phyloP scores from a whole-genome alignment of 1,140 invertebrate genomes.

The Microplitis mediator region DNA sequence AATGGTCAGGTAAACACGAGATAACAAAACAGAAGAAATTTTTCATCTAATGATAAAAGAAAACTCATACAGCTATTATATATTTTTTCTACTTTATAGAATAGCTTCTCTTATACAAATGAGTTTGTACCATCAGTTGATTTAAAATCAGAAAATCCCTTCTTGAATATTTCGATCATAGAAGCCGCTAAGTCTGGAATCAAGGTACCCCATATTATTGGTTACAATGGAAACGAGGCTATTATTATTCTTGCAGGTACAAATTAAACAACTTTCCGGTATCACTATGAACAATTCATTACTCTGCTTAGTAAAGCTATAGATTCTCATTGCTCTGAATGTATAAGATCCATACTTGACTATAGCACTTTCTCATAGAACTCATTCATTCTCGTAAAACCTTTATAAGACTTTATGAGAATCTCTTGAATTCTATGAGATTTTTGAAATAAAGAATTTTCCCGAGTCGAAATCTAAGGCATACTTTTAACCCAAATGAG shows the following conservation, averaged over 20 bases:
- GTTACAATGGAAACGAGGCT: constrained; percentile 67
- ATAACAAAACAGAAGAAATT: background rate
- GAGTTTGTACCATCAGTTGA: constrained; percentile 47
- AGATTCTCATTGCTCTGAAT: background rate
- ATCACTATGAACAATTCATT: no score
- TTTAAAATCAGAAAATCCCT: constrained; percentile 46
- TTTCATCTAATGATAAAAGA: background rate
- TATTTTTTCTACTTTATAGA: constrained; percentile 27
- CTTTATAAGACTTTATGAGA: no score
- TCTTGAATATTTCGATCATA: constrained; percentile 52
- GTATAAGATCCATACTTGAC: background rate
- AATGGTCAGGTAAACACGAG: background rate
- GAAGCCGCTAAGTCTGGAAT: constrained; percentile 53
- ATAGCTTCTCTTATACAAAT: constrained; percentile 26
- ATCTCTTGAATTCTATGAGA: no score
- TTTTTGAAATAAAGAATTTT: no score
- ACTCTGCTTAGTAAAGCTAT: no score
- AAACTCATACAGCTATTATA: no score
- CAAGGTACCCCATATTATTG: constrained; percentile 68
- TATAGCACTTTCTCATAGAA: no score
- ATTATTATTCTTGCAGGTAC: constrained; percentile 54
- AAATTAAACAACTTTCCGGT: background rate
- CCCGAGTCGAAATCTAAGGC: no score
- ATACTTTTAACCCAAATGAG: no score
- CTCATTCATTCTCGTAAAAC: no score